Percentiles rank a stretch among this genome's conserved stretches.
Evolutionary conservation across 37 sponge, comb jelly and placozoan genomes (phyloP).

Genomic region (Amphimedon queenslandica): DNA sequence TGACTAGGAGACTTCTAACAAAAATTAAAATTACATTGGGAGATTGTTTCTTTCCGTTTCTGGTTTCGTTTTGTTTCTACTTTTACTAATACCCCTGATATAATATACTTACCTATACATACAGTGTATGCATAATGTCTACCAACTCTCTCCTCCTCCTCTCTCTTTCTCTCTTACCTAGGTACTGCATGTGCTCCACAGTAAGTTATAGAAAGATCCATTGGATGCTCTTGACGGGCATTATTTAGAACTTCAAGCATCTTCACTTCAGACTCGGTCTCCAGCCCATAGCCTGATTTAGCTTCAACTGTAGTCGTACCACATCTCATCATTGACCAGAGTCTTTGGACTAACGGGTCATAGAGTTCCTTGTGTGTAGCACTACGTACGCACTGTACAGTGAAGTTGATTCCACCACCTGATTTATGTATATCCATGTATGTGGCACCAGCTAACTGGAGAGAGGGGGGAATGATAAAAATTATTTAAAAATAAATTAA

Average conservation of each 20-base stretch:
- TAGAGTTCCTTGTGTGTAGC: slow-evolving; percentile 73
- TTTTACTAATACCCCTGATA: too few species aligned
- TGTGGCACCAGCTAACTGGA: slow-evolving; percentile 87
- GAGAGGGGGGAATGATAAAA: neutral
- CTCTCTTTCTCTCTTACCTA: slow-evolving; percentile 39
- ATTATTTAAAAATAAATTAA: neutral
- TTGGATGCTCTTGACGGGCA: slow-evolving; percentile 60
- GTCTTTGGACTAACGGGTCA: slow-evolving; percentile 38
- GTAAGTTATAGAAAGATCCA: slow-evolving; percentile 90
- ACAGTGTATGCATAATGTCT: too few species aligned
- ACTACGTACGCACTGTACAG: slow-evolving; percentile 70
- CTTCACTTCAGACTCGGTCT: slow-evolving; percentile 85
- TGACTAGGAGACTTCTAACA: too few species aligned
- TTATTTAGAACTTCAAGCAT: slow-evolving; percentile 86
- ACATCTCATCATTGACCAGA: slow-evolving; percentile 60
- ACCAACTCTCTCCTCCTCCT: neutral
- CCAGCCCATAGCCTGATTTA: slow-evolving; percentile 98
- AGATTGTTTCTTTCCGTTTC: too few species aligned
- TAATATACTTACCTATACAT: too few species aligned
- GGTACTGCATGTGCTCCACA: slow-evolving; percentile 98
- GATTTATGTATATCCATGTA: slow-evolving; percentile 95
- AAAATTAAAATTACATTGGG: too few species aligned
- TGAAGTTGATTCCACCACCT: slow-evolving; percentile 95
- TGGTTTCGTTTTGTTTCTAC: too few species aligned
- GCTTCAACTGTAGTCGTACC: slow-evolving; percentile 96